Evolutionary conservation across 2,113 vertebrate species (phyloP).

Genomic region (Tachuris rubrigastra): DNA sequence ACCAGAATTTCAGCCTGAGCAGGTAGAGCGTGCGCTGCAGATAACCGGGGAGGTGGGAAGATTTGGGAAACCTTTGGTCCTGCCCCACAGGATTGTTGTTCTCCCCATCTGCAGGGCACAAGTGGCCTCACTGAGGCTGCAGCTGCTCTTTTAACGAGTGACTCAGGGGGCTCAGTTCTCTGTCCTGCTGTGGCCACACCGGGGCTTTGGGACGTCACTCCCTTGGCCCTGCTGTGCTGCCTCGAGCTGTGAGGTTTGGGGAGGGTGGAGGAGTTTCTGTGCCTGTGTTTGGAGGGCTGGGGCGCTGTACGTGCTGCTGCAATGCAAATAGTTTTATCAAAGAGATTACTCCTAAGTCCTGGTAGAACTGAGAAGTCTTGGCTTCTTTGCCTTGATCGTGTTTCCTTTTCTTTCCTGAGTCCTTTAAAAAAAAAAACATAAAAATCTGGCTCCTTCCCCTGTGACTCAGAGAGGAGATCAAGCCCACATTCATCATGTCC

Average conservation of each 20-base stretch:
- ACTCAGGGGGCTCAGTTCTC: neutral
- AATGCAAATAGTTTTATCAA: neutral
- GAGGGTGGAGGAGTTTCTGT: constrained; percentile 6
- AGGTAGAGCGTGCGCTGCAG: neutral
- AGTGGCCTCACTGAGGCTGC: neutral
- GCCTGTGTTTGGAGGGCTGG: neutral
- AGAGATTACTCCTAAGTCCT: neutral
- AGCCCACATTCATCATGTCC: neutral
- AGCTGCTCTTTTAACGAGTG: neutral
- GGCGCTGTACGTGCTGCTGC: neutral
- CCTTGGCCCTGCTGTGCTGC: neutral
- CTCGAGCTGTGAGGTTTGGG: neutral
- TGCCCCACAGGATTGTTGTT: neutral
- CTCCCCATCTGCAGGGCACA: neutral
- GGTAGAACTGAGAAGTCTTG: neutral
- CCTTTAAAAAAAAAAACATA: neutral
- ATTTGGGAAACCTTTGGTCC: neutral
- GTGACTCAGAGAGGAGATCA: constrained; percentile 31
- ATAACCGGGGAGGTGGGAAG: neutral
- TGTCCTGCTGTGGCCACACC: neutral
- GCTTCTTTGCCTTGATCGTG: neutral
- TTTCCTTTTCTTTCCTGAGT: neutral
- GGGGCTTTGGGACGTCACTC: neutral
- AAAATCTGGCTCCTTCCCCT: neutral
- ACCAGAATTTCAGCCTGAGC: constrained; percentile 51